A percentile compares a stretch with the other conserved stretches of the same genome.
These are phyloP conservation scores for Nyctibius bracteatus DNA, from an alignment of 2,113 vertebrate genomes.

Conservation along the genomic window DNA sequence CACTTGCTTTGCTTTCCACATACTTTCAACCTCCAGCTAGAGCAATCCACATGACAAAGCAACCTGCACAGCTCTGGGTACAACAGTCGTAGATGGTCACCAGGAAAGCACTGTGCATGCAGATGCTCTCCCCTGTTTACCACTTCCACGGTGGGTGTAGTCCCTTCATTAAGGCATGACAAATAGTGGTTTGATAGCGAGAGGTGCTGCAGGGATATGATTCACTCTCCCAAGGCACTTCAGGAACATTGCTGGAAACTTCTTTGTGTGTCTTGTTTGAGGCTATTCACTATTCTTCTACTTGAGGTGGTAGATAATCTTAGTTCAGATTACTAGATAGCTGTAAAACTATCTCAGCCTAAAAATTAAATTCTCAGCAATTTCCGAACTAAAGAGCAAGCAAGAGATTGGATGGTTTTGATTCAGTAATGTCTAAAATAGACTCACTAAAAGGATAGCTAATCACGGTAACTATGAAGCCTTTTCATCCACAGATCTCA, in stretches of 20 bases:
- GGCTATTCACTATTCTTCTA: not conserved
- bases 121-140: not conserved
- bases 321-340: not conserved
- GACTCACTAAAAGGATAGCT: not conserved
- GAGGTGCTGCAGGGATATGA: not conserved
- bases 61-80: not conserved
- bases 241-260: not conserved
- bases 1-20: not conserved
- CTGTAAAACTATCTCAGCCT: not conserved
- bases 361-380: not conserved
- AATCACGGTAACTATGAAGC: fast-evolving
- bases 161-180: not conserved
- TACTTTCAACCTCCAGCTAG: not conserved
- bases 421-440: not conserved
- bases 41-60: not conserved
- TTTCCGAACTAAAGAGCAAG: not conserved
- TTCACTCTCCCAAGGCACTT: not conserved
- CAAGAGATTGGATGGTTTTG: not conserved
- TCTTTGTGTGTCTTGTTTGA: not conserved
- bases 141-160: not conserved
- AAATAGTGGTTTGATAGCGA: not conserved
- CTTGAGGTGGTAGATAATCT: not conserved
- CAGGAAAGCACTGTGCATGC: not conserved
- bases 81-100: not conserved
- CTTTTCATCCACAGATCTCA: not conserved